Evolutionary conservation across 30 jellyfish, hydroid and myxozoan genomes (phyloP).

Genomic region (Aurelia aurita complex sp. Pacific): DNA sequence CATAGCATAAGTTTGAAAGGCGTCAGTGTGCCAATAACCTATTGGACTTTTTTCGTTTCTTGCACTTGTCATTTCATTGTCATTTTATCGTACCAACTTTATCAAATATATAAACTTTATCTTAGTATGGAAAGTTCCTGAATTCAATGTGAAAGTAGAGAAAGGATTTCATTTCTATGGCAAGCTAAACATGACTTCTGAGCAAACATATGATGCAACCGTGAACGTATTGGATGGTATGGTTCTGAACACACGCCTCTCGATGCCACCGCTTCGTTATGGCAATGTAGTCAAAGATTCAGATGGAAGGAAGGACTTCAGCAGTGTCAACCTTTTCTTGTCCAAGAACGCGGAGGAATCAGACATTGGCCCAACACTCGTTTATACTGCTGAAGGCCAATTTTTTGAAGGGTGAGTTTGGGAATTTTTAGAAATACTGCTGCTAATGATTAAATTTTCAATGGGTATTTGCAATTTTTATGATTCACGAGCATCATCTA

Average conservation of each 20-base stretch:
- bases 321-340: conserved; percentile 36
- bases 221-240: conserved; percentile 9
- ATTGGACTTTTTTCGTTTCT: no score
- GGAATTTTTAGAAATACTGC: background rate
- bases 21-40: no score
- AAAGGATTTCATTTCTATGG: conserved; percentile 49
- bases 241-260: conserved; percentile 16
- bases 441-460: background rate
- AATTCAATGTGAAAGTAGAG: conserved; percentile 12
- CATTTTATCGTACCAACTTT: no score
- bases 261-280: conserved; percentile 15
- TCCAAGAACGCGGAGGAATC: conserved; percentile 10
- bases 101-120: background rate
- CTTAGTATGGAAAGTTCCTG: conserved; percentile 45
- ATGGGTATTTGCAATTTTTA: background rate
- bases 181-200: conserved; percentile 19
- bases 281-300: conserved; percentile 9
- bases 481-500: background rate
- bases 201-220: conserved; percentile 16
- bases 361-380: conserved; percentile 35
- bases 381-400: background rate
- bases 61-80: no score
- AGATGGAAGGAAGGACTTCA: conserved; percentile 22
- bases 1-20: no score
- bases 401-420: conserved; percentile 7